phyloP scores from a whole-genome alignment of 2,797 vertebrate species.

The Acanthurus leucopareius region DNA sequence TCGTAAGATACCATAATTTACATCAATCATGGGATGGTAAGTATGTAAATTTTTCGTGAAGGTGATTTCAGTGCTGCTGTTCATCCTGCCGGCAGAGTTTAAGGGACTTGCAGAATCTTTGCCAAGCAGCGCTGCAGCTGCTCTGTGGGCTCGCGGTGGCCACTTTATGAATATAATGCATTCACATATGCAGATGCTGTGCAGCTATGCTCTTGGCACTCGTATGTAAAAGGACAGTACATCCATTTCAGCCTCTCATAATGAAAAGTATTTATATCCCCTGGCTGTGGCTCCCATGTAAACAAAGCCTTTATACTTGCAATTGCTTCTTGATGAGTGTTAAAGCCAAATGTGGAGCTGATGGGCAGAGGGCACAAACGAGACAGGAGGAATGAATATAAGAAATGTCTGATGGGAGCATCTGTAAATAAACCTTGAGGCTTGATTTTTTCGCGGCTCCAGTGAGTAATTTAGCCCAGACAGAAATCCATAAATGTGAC shows the following conservation, averaged over 20 bases:
- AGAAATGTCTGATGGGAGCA: slow-evolving; percentile 64
- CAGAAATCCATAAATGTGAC: slow-evolving; percentile 80
- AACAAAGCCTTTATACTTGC: slow-evolving; percentile 41
- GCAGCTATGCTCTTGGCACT: not conserved
- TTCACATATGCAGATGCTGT: slow-evolving; percentile 8
- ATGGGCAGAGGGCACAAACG: slow-evolving; percentile 56
- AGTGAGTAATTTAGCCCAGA: slow-evolving; percentile 71
- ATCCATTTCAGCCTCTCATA: not conserved
- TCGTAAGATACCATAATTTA: no score
- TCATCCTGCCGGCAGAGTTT: not conserved
- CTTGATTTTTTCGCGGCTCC: slow-evolving; percentile 54
- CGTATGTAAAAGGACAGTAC: not conserved
- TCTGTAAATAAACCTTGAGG: slow-evolving; percentile 75
- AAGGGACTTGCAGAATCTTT: not conserved
- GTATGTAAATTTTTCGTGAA: not conserved
- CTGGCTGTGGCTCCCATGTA: not conserved
- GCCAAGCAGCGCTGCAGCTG: not conserved
- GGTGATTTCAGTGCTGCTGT: not conserved
- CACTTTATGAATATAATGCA: slow-evolving; percentile 3
- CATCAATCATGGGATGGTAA: no score
- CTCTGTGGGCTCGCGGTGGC: no score
- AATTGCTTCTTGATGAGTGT: slow-evolving; percentile 34
- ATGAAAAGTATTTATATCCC: slow-evolving; percentile 31
- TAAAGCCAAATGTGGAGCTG: slow-evolving; percentile 26
- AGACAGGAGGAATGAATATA: slow-evolving; percentile 67